Base-by-base conservation (phyloP, 1,140 invertebrate species). In the Aricia agestis region DNA sequence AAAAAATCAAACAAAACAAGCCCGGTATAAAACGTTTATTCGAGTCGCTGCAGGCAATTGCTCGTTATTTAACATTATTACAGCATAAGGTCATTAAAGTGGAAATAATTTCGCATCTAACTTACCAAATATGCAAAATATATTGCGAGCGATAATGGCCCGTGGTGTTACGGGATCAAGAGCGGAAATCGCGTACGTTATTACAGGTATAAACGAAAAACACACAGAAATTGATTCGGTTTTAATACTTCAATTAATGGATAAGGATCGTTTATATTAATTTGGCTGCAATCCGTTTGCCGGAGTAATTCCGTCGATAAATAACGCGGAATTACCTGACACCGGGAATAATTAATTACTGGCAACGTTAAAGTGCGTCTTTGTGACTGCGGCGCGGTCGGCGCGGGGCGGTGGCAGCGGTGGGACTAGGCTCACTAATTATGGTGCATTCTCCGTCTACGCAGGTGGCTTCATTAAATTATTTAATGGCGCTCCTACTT, bases 211-310 rank as follows among this genome's bases (percentile, higher is more conserved):
- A 19, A 63, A 19, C 10, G 59, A 63, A 63, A 63, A 63, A 63
- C 59, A 70, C 72, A 76, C 72, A 70, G 68, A 77, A 74, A 79
- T 78, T 77, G 75, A 81, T 80, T 79, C 75, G 63, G 76, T 80
- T 84, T 84, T 80, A 83, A 85, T 82, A 79, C 76, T 70, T 75
- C 82, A 82, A 85, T 85, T 83, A 85, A 83, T 82, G 80, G 81
- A 80, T 82, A 82, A 83, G 70, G 73, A 77, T 78, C 80, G 78
- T 82, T 83, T 78, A 76, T 80, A 80, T 79, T 82, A 80, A 83
- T 82, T 83, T 74, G 74, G 72, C 74, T 73, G 72, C 75, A 80
- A 81, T 79, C 75, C 72, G 77, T 75, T 74, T 72, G 74, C 73
- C 72, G 70, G 70, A 76, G 69, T 81, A 76, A 78, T 78, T 67